Percentiles rank a stretch among this genome's conserved stretches.
Conservation (phyloP, 2,888 invertebrate genomes). For the Chloroclystis v-ata region DNA sequence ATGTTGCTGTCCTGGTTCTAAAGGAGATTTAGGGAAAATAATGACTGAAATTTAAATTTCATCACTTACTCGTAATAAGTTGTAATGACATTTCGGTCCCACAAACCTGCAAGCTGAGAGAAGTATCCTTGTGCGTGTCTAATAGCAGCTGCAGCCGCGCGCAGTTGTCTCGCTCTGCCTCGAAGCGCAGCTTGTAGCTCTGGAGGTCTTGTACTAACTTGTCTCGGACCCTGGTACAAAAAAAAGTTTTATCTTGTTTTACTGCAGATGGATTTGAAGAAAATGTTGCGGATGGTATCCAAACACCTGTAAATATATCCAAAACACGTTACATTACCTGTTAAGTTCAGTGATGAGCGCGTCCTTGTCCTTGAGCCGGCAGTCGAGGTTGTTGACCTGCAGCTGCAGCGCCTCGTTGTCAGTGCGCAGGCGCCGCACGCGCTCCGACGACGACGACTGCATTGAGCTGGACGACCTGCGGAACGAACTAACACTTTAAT, state of each 20-base stretch:
- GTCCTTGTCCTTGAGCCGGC: conserved; percentile 62
- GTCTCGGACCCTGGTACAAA: conserved; percentile 59
- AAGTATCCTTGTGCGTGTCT: conserved; percentile 77
- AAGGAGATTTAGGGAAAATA: neutral
- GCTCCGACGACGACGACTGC: conserved; percentile 61
- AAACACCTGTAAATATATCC: too few relatives aligned
- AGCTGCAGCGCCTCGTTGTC: conserved; percentile 59
- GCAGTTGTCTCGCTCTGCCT: conserved; percentile 71
- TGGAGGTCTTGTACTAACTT: conserved; percentile 68
- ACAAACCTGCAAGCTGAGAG: conserved; percentile 64
- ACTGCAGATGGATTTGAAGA: too few relatives aligned
- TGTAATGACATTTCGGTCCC: neutral
- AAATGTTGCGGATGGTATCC: too few relatives aligned
- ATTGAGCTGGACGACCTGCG: conserved; percentile 58
- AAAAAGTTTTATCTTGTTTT: neutral
- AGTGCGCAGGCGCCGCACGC: conserved; percentile 43
- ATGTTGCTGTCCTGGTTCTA: conserved; percentile 82
- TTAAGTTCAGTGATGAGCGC: conserved; percentile 67
- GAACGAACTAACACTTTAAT: too few relatives aligned
- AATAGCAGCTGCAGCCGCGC: conserved; percentile 77
- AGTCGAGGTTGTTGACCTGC: conserved; percentile 57
- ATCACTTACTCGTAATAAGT: too few relatives aligned
- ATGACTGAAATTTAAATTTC: too few relatives aligned
- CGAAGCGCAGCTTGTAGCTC: conserved; percentile 63
- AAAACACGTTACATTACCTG: too few relatives aligned